Conservation (phyloP, 1,140 invertebrate species). For the Alviniconcha marisindica region DNA sequence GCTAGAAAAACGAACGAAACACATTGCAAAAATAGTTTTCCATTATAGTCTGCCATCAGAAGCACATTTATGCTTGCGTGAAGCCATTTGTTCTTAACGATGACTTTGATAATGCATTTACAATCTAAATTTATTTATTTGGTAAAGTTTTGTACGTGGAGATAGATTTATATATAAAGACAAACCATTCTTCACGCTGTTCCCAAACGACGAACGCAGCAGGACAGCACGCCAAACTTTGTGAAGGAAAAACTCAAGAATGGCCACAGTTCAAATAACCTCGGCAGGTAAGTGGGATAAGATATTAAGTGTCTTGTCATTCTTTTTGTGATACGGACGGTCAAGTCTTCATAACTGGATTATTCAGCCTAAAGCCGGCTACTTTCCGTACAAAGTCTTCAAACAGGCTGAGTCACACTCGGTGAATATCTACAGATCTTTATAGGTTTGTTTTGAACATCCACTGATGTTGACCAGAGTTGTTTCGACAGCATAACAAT, state of each 20-base stretch:
- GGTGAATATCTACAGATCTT: neutral
- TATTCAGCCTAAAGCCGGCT: neutral
- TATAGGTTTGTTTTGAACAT: neutral
- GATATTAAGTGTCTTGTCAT: neutral
- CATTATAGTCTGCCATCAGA: neutral
- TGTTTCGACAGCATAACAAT: no score
- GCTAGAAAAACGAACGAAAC: neutral
- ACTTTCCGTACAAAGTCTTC: neutral
- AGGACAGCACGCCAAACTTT: neutral
- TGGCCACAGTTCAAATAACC: constrained; percentile 39
- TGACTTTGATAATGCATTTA: neutral
- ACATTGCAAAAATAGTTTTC: neutral
- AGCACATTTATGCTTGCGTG: neutral
- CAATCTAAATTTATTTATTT: neutral
- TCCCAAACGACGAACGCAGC: constrained; percentile 21
- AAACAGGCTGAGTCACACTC: constrained; percentile 24
- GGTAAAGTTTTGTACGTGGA: neutral
- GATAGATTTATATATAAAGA: constrained; percentile 7
- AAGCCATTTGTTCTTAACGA: neutral
- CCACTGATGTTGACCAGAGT: neutral
- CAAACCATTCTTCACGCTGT: neutral
- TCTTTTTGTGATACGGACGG: neutral
- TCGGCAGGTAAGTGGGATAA: constrained; percentile 40
- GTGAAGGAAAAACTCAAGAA: neutral
- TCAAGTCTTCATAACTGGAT: neutral